Evolutionary conservation across 2,888 invertebrate species (phyloP), one percentile per base, ranked within the genome.

Genomic region (Synergus gifuensis): DNA sequence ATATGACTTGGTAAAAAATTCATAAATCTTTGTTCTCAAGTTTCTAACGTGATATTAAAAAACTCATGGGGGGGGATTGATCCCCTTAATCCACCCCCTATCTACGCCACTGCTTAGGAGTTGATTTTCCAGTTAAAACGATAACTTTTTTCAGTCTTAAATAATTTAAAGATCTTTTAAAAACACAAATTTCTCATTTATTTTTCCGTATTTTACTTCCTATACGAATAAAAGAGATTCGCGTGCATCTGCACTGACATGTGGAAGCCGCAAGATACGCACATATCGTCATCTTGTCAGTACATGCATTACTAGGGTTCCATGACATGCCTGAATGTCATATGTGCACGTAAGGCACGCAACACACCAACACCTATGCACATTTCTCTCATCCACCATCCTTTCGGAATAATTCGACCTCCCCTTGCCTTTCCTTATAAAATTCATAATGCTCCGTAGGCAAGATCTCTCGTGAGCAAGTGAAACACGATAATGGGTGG

Each of bases 261-360:
- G 46, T 64, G 67, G 63, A 54, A 79, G 76, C 85, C 87, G 86
- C 86, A 89, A 87, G 86, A 78, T 87, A 88, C 88, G 89, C 88
- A 89, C 86, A 88, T 89, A 89, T 87, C 89, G 89, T 89, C 89
- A 88, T 85, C 86, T 78, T 83, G 83, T 86, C 85, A 86, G 88
- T 87, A 89, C 91, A 90, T 90, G 89, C 88, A 86, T 87, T 91
- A 91, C 86, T 91, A 91, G 91, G 91, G 85, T 87, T 88, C 85
- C 90, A 91, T 89, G 86, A 90, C 83, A 84, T 79, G 84, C 54
- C 14, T 60, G 77, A 44, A 60, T 80, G 69, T 44, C 76, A 78
- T 49, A 49, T 49, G 5, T 46, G 8, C 9, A 79, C 58, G 79
- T 66, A 76, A 81, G 36, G 40, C 64, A 64, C 54, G 73, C 16